Evolutionary conservation across 2,888 invertebrate species (phyloP).

Genomic region (Toxonevra muliebris): DNA sequence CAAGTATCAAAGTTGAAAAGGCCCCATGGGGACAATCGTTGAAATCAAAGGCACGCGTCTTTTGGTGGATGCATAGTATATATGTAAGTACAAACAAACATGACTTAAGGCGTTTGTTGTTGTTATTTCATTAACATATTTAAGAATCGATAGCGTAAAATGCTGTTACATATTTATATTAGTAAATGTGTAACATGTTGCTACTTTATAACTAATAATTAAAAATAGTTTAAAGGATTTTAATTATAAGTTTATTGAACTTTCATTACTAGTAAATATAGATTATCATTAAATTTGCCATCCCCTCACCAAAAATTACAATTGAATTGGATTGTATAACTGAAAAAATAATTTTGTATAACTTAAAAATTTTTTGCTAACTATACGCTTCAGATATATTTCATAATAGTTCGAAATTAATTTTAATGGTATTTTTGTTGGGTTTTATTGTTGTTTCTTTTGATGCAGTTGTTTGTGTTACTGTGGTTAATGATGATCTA

Average conservation of each 20-base stretch:
- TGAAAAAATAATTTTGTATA: neutral
- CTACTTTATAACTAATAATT: too few relatives aligned
- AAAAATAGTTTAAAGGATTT: neutral
- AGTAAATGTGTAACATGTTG: neutral
- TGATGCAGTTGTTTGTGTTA: neutral
- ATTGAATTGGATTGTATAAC: neutral
- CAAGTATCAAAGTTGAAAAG: too few relatives aligned
- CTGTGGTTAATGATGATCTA: constrained; percentile 19
- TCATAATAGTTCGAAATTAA: constrained; percentile 17
- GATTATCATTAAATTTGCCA: too few relatives aligned
- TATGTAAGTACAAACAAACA: too few relatives aligned
- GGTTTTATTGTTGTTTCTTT: constrained; percentile 1
- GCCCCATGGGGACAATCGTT: neutral
- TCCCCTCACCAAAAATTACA: neutral
- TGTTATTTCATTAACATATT: too few relatives aligned
- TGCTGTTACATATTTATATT: neutral
- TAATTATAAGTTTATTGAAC: neutral
- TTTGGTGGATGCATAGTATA: neutral
- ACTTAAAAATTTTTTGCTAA: neutral
- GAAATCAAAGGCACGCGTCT: constrained; percentile 29
- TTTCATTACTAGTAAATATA: neutral
- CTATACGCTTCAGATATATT: constrained; percentile 17
- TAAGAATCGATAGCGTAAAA: too few relatives aligned
- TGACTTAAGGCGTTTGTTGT: too few relatives aligned
- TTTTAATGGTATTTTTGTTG: neutral